phyloP scores from a whole-genome alignment of 92 coral and sea anemone species.

The Porites cylindrica region DNA sequence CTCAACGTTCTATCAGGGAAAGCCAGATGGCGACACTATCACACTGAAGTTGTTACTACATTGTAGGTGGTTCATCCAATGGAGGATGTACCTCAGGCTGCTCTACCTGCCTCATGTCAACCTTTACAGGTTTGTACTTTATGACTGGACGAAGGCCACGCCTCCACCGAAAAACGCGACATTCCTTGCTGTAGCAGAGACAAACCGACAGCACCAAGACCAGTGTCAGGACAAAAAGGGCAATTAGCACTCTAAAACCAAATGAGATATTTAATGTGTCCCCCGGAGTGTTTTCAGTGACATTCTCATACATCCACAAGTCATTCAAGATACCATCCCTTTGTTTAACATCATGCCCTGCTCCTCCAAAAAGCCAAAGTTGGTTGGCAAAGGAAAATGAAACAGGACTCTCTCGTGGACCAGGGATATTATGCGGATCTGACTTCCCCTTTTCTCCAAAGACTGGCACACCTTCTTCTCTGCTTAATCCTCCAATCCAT shows the following conservation, averaged over 20 bases:
- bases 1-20: too few species aligned
- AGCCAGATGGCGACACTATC: too few species aligned
- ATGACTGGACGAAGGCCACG: conserved; percentile 70
- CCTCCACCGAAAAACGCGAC: conserved; percentile 65
- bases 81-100: conserved; percentile 21
- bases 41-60: conserved; percentile 8
- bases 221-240: conserved; percentile 66
- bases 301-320: conserved; percentile 65
- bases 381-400: conserved; percentile 52
- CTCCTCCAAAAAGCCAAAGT: conserved; percentile 86
- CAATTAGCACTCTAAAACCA: conserved; percentile 82
- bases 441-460: conserved; percentile 64
- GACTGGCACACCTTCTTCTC: conserved; percentile 58
- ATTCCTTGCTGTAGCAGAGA: conserved; percentile 90
- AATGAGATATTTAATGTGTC: conserved; percentile 88
- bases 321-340: conserved; percentile 79
- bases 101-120: conserved; percentile 79
- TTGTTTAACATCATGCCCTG: conserved; percentile 66
- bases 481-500: conserved; percentile 77
- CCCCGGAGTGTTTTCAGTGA: conserved; percentile 63
- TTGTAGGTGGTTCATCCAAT: conserved; percentile 2
- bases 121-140: conserved; percentile 85
- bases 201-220: conserved; percentile 73
- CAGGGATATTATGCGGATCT: conserved; percentile 67
- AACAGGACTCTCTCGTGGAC: conserved; percentile 76